phyloP scores from a whole-genome alignment of 2,888 invertebrate species.

The Leucophenga maculata region DNA sequence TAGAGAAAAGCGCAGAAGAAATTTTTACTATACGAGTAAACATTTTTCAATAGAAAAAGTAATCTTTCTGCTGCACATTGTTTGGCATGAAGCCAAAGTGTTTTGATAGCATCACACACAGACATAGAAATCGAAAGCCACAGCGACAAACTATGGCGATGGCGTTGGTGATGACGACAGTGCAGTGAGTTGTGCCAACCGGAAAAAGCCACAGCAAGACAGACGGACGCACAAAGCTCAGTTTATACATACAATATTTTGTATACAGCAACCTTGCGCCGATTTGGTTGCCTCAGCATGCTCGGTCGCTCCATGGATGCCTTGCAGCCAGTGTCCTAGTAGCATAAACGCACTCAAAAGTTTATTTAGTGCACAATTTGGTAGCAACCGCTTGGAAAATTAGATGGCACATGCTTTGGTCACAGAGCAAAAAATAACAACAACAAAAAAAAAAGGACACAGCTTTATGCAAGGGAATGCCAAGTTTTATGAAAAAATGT shows the following conservation, averaged over 20 bases:
- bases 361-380: constrained; percentile 46
- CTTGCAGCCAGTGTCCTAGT: constrained; percentile 36
- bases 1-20: not conserved
- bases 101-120: constrained; percentile 32
- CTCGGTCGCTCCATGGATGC: not conserved
- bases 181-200: not conserved
- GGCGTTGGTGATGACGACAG: not conserved
- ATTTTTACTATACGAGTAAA: constrained; percentile 1
- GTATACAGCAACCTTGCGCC: constrained; percentile 5
- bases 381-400: constrained; percentile 58
- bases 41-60: constrained; percentile 44
- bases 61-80: not conserved
- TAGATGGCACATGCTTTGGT: constrained; percentile 10
- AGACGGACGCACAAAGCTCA: too few species aligned
- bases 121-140: not conserved
- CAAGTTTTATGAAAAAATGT: too few species aligned
- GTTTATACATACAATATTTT: not conserved
- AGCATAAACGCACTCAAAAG: constrained; percentile 3
- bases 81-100: constrained; percentile 50
- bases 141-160: not conserved
- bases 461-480: too few species aligned
- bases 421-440: constrained; percentile 7
- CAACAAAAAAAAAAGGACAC: not conserved
- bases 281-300: not conserved
- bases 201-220: too few species aligned